Evolutionary conservation across 2,113 vertebrate genomes (phyloP).

Genomic region (Mormyrus lacerda): DNA sequence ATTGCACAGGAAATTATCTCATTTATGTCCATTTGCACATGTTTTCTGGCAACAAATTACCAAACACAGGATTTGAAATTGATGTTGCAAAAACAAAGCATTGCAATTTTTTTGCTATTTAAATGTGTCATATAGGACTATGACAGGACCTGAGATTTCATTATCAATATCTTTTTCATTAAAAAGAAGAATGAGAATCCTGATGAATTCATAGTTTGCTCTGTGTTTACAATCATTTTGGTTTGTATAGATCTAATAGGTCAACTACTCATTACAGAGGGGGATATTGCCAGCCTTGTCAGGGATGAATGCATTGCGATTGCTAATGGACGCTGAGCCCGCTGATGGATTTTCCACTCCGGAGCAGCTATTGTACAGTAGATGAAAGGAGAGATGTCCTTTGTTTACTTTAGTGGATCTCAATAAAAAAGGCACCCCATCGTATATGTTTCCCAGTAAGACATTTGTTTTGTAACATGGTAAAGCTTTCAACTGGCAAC

Average conservation of each 20-base stretch:
- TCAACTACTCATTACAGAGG: slow-evolving; percentile 5
- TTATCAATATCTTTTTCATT: not conserved
- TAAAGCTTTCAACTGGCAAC: not conserved
- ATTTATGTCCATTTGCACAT: not conserved
- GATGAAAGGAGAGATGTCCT: not conserved
- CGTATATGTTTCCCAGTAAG: not conserved
- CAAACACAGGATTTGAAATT: not conserved
- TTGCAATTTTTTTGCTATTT: not conserved
- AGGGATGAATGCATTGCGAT: slow-evolving; percentile 11
- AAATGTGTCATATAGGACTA: not conserved
- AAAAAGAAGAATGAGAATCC: not conserved
- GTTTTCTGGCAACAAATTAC: not conserved
- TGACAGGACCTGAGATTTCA: not conserved
- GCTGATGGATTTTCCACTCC: slow-evolving; percentile 17
- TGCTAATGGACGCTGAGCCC: not conserved
- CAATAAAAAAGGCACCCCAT: not conserved
- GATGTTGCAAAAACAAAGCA: not conserved
- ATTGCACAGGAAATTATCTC: not conserved
- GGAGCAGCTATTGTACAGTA: slow-evolving; percentile 14
- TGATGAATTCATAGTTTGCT: not conserved
- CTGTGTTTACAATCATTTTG: not conserved
- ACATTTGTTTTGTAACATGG: not conserved
- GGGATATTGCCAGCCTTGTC: not conserved
- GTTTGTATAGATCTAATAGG: slow-evolving; percentile 5
- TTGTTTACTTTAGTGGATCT: not conserved